A percentile compares a stretch with the other conserved stretches of the same genome.
Conservation (phyloP, 2,113 vertebrate species). For the Eubucco bourcierii region DNA sequence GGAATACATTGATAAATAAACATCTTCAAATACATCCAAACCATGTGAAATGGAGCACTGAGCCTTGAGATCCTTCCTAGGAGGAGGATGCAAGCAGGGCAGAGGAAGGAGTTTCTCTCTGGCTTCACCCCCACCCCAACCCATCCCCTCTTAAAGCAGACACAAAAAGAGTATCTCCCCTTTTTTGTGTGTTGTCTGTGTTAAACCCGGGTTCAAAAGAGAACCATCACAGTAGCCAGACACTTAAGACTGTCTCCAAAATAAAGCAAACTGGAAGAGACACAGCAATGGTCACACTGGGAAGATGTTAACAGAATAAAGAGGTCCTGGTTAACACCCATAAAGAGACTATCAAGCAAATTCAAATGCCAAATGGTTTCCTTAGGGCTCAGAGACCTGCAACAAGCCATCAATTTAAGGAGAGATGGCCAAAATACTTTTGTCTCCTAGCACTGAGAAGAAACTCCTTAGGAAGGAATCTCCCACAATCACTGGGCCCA, state of each 20-base stretch:
- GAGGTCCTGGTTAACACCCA: background rate
- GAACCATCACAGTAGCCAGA: constrained; percentile 39
- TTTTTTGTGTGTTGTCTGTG: background rate
- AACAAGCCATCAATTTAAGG: background rate
- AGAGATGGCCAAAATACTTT: background rate
- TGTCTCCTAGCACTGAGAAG: background rate
- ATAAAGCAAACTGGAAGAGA: background rate
- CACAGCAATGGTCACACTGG: background rate
- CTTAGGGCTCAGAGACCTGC: background rate
- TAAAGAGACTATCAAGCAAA: background rate
- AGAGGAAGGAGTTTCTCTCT: background rate
- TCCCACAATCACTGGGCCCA: background rate
- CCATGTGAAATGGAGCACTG: constrained; percentile 46
- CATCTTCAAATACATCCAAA: constrained; percentile 39
- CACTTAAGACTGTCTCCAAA: background rate
- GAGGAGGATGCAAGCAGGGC: background rate
- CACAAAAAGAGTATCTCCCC: constrained; percentile 9
- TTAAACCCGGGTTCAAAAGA: background rate
- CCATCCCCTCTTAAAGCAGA: constrained; percentile 7
- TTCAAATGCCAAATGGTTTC: background rate
- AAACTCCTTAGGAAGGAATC: constrained; percentile 16
- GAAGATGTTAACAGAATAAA: background rate
- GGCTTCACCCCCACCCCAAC: background rate
- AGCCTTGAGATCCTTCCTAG: background rate
- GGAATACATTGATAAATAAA: constrained; percentile 11